These are phyloP conservation scores for Drosophila repletoides DNA, from an alignment of 1,140 invertebrate species.

Conservation along the genomic window DNA sequence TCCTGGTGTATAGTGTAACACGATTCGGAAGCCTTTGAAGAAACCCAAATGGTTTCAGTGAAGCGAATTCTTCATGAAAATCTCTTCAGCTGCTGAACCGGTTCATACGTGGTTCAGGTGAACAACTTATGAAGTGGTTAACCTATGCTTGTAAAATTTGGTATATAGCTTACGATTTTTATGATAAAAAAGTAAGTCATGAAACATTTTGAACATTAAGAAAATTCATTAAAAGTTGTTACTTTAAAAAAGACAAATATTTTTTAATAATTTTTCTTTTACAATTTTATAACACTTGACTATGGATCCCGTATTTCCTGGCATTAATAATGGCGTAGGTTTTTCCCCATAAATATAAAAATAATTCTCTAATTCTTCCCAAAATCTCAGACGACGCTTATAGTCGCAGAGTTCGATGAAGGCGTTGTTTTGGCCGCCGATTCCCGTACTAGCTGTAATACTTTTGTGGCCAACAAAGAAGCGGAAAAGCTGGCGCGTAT, in stretches of 20 bases:
- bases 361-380: background rate
- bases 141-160: background rate
- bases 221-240: background rate
- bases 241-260: background rate
- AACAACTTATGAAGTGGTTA: background rate
- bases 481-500: constrained; percentile 97
- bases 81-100: too few species aligned
- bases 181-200: too few species aligned
- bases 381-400: constrained; percentile 91
- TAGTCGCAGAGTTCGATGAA: constrained; percentile 96
- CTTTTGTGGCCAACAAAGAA: constrained; percentile 95
- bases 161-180: background rate
- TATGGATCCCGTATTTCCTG: too few species aligned
- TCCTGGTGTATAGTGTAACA: too few species aligned
- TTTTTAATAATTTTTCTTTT: background rate
- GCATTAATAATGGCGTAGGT: background rate
- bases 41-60: too few species aligned
- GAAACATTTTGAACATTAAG: too few species aligned
- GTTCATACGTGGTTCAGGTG: background rate
- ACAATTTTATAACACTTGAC: background rate
- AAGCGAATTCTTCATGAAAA: too few species aligned
- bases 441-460: constrained; percentile 95
- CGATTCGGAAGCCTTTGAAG: too few species aligned
- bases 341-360: background rate
- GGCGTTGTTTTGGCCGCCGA: constrained; percentile 98